Evolutionary conservation across 2,888 invertebrate species (phyloP), one percentile per base, ranked within the genome.

Genomic region (Lycocerus yunnanus): DNA sequence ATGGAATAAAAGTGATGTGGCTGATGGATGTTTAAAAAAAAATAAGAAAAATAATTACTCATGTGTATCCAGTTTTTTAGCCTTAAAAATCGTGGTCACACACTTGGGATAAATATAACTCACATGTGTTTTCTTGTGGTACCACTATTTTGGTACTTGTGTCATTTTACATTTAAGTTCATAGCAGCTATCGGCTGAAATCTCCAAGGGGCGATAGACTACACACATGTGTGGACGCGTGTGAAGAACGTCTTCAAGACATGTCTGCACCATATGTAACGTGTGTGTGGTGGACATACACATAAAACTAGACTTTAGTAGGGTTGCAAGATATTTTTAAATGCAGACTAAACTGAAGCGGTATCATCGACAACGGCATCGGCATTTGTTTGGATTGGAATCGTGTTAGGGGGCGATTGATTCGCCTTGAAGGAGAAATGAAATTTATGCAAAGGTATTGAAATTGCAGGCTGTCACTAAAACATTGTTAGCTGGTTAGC

Each of bases 201-300:
- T 68, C 76, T 77, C 76, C 75, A 79, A 81, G 80, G 81, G 80
- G 77, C 79, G 77, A 77, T 18, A 74, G 77, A 80, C 77, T 78
- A 78, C 81, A 82, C 81, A 82, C 85, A 85, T 83, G 84, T 85
- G 85, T 85, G 84, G 82, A 84, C 79, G 82, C 80, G 85, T 84
- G 85, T 85, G 85, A 85, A 85, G 84, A 85, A 85, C 83, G 84
- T 84, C 82, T 83, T 80, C 83, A 82, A 84, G 83, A 82, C 81
- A 81, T 79, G 72, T 72, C 71, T 74, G 65, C 67, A 76, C 72
- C 77, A 77, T 75, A 69, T 77, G 77, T 75, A 68, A 68, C 77
- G 65, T 77, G 68, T 80, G 79, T 79, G 80, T 80, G 82, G 81
- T 83, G 84, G 84, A 84, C 84, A 84, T 81, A 43, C 43, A 8